Evolutionary conservation across 2,797 vertebrate species (phyloP).

Genomic region (Takifugu rubripes): DNA sequence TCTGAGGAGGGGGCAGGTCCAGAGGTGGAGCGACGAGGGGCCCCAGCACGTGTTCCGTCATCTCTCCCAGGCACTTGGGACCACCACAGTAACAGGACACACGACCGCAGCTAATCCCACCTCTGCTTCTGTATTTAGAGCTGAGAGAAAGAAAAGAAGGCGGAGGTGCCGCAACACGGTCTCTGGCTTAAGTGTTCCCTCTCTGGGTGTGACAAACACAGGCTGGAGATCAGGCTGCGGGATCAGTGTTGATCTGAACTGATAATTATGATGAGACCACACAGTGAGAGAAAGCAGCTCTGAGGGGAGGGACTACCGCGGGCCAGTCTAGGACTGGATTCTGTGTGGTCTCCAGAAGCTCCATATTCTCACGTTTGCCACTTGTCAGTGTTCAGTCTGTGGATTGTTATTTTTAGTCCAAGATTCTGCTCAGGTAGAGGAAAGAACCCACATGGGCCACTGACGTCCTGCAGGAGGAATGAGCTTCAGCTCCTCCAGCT

Average conservation of each 20-base stretch:
- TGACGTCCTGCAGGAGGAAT: neutral
- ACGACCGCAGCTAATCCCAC: neutral
- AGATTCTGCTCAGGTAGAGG: neutral
- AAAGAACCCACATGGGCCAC: neutral
- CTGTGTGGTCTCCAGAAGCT: conserved; percentile 35
- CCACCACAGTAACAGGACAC: neutral
- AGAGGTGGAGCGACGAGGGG: neutral
- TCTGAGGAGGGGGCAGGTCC: conserved; percentile 22
- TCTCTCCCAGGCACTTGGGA: neutral
- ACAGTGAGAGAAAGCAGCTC: conserved; percentile 36
- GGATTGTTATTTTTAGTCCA: neutral
- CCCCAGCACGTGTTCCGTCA: conserved; percentile 12
- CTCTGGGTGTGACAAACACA: neutral
- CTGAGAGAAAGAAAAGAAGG: too few species aligned
- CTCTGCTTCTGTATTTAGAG: neutral
- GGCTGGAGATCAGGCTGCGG: conserved; percentile 14
- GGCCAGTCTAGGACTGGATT: conserved; percentile 1
- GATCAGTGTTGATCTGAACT: conserved; percentile 28
- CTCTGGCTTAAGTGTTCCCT: conserved; percentile 2
- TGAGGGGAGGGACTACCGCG: conserved; percentile 16
- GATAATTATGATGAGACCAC: conserved; percentile 46
- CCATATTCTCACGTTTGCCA: neutral
- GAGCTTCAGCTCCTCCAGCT: too few species aligned
- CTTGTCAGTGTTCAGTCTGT: conserved; percentile 8
- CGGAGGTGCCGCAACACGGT: neutral